Evolutionary conservation across 2,888 invertebrate species (phyloP), one percentile per base, ranked within the genome.

Genomic region (Tachina grossa): DNA sequence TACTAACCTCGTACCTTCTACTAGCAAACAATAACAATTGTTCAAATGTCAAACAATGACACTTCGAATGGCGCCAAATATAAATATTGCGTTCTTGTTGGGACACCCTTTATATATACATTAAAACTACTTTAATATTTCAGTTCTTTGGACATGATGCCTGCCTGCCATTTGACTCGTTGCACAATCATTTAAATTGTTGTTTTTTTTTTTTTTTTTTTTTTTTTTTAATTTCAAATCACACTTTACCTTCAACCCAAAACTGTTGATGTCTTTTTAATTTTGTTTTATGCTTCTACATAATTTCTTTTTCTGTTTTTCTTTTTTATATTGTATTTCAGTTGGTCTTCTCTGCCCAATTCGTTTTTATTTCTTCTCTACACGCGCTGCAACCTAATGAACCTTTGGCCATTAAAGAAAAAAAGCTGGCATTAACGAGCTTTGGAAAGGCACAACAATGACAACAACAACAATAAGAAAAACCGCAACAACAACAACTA

Each of bases 301-400:
- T n/a, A n/a, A n/a, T n/a, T 31, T 31, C 6, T 6, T 31, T 31
- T 31, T 31, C 31, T 31, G 2, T 69, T 19, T 49, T 9, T 69
- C 53, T n/a, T 51, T 39, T n/a, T n/a, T n/a, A n/a, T n/a, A n/a
- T n/a, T n/a, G n/a, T 10, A 9, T 45, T 72, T n/a, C 8, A 49
- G n/a, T 19, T 22, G 43, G 22, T 45, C 14, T 55, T 72, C 39
- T 19, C 47, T 19, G 47, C 13, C 51, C 53, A 61, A 31, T 66
- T 72, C 5, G 39, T 45, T 77, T 72, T 83, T 47, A 74, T 72
- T 68, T 13, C 13, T 74, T 41, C 59, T 63, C 68, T 61, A 68
- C 83, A 83, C 72, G 74, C 77, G 72, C 59, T 74, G 74, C 59
- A 78, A 68, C 53, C 75, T 65, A 84, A 78, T 75, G 75, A 84